Percentiles rank a stretch among this genome's conserved stretches.
Conservation (phyloP, 2,888 invertebrate genomes). For the Omphaloscelis lunosa region DNA sequence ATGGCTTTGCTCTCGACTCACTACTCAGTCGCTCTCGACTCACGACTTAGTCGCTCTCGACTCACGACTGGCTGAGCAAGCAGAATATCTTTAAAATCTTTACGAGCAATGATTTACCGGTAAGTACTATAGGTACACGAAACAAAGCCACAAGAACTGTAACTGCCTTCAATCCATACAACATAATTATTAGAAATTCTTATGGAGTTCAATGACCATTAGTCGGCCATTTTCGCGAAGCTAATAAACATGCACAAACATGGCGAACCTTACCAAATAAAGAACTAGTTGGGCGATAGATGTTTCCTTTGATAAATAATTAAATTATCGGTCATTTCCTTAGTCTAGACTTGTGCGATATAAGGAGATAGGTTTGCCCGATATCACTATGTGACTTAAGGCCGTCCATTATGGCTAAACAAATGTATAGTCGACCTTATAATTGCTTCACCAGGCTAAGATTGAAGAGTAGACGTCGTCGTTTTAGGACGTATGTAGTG, state of each 20-base stretch:
- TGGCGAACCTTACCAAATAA: background rate
- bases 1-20: background rate
- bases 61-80: background rate
- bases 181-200: conserved; percentile 16
- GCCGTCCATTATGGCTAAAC: background rate
- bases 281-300: background rate
- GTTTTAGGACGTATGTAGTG: too few relatives aligned
- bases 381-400: background rate
- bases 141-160: too few relatives aligned
- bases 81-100: background rate
- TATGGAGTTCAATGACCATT: conserved; percentile 17
- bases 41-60: background rate
- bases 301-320: background rate
- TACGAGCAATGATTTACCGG: background rate
- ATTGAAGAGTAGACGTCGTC: too few relatives aligned
- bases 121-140: background rate
- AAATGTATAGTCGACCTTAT: too few relatives aligned
- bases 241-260: conserved; percentile 14
- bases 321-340: background rate
- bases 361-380: background rate
- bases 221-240: conserved; percentile 1
- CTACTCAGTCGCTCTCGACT: background rate
- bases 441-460: too few relatives aligned
- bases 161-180: background rate
- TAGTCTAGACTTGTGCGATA: background rate